These are phyloP conservation scores for Apaloderma vittatum DNA, from an alignment of 2,113 vertebrate genomes.

Conservation along the genomic window DNA sequence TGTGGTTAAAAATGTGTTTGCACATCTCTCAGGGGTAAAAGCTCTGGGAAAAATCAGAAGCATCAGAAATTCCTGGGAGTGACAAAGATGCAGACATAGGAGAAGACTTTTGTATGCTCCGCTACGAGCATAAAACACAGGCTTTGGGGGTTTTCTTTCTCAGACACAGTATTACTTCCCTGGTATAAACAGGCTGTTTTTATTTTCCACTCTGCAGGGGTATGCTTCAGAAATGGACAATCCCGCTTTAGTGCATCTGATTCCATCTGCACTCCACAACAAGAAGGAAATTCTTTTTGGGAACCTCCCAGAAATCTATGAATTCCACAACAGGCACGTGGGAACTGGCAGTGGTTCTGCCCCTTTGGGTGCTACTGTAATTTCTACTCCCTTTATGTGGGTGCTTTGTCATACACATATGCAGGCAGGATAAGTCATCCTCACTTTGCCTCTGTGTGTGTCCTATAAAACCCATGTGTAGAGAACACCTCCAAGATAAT, in stretches of 20 bases:
- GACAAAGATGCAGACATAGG: not conserved
- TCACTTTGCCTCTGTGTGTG: not conserved
- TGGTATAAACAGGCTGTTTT: not conserved
- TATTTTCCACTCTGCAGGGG: constrained; percentile 79
- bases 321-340: constrained; percentile 91
- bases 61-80: not conserved
- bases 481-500: not conserved
- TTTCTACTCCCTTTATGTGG: not conserved
- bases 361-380: not conserved
- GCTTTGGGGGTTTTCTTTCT: not conserved
- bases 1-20: not conserved
- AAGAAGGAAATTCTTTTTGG: constrained; percentile 94
- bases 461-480: not conserved
- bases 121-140: not conserved
- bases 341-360: not conserved
- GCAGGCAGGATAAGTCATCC: not conserved
- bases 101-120: not conserved
- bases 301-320: constrained; percentile 92
- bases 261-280: constrained; percentile 88
- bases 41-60: not conserved
- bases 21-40: not conserved
- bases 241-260: constrained; percentile 87
- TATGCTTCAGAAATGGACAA: constrained; percentile 92
- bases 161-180: not conserved
- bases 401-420: not conserved